These are phyloP conservation scores for Numenius phaeopus DNA, from an alignment of 2,797 vertebrate genomes.

Conservation along the genomic window DNA sequence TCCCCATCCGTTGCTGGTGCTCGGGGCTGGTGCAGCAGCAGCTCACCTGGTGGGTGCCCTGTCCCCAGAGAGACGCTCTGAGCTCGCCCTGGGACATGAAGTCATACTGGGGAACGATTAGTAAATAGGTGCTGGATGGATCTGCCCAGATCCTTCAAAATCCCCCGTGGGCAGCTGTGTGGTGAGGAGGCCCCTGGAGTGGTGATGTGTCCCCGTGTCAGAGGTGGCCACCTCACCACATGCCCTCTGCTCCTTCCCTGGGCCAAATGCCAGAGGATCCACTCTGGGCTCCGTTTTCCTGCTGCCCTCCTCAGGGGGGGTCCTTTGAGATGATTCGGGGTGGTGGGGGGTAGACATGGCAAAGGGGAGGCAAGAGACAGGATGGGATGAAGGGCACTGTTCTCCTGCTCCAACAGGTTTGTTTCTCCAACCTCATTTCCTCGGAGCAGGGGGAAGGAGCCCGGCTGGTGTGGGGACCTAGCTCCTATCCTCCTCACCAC, in stretches of 20 bases:
- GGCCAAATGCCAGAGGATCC: neutral
- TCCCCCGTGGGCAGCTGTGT: neutral
- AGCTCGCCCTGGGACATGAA: constrained; percentile 16
- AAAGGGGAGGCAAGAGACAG: neutral
- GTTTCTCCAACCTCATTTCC: neutral
- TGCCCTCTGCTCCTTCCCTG: constrained; percentile 10
- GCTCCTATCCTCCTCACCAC: neutral
- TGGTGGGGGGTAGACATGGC: neutral
- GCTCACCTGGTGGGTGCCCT: neutral
- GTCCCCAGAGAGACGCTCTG: constrained; percentile 3
- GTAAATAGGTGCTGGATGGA: neutral
- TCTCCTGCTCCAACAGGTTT: rapidly evolving
- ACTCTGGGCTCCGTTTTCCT: constrained; percentile 20
- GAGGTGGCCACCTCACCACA: constrained; percentile 3
- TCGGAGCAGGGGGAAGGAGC: neutral
- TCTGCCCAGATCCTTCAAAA: constrained; percentile 17
- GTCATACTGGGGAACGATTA: rapidly evolving
- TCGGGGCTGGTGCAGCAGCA: neutral
- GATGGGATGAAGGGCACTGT: neutral
- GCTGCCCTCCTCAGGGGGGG: neutral
- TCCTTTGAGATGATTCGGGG: neutral
- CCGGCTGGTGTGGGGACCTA: neutral
- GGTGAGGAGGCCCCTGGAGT: neutral
- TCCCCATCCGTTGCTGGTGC: rapidly evolving
- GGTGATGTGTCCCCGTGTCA: neutral